Conservation (phyloP, 2,888 invertebrate species). For the Drosophila koepferae region DNA sequence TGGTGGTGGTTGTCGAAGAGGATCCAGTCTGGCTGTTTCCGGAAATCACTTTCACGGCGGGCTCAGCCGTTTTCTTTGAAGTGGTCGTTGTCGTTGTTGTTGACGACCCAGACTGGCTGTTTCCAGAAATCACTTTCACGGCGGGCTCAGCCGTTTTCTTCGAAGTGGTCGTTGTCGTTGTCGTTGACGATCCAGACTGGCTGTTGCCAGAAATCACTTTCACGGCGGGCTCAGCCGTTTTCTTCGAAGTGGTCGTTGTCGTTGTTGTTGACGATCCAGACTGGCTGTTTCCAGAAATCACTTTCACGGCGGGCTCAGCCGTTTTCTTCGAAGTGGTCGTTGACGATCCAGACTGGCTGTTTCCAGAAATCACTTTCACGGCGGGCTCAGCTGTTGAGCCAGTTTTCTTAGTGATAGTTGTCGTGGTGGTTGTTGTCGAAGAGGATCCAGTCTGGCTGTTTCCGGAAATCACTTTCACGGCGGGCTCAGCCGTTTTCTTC, state of each 20-base stretch:
- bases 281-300: not conserved
- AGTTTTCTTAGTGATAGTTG: not conserved
- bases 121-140: constrained; percentile 10
- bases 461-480: not conserved
- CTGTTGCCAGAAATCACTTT: not conserved
- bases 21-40: not conserved
- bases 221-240: not conserved
- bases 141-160: not conserved
- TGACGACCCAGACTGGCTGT: constrained; percentile 8
- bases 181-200: constrained; percentile 1
- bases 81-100: not conserved
- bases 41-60: not conserved
- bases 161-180: constrained; percentile 10
- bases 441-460: constrained; percentile 6
- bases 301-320: not conserved
- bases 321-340: not conserved
- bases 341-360: not conserved
- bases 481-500: not conserved
- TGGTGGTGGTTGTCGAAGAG: not conserved
- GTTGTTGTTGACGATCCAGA: not conserved
- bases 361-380: not conserved
- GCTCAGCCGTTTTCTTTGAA: not conserved
- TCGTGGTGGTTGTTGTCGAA: not conserved
- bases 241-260: not conserved
- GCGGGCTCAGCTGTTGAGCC: not conserved